These are phyloP conservation scores for Cnemophilus loriae DNA, from an alignment of 2,113 vertebrate genomes.

Conservation along the genomic window DNA sequence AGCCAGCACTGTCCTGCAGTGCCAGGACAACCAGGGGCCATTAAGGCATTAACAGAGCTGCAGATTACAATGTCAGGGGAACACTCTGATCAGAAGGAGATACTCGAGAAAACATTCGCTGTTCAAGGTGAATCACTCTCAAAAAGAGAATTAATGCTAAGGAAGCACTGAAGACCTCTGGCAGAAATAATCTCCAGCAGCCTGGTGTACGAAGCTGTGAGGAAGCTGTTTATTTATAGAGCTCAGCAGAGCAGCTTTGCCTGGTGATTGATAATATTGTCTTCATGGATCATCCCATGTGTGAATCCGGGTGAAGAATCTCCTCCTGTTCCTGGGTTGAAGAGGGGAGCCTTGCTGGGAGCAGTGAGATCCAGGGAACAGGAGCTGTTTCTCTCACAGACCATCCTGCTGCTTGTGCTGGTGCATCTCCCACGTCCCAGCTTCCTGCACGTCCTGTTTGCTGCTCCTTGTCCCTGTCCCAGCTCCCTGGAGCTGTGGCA, in stretches of 20 bases:
- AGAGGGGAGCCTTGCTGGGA: background rate
- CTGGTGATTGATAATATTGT: background rate
- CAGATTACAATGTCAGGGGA: background rate
- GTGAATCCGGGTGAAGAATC: background rate
- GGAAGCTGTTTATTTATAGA: background rate
- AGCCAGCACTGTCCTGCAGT: background rate
- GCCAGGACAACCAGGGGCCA: background rate
- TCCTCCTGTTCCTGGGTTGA: background rate
- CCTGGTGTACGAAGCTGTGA: background rate
- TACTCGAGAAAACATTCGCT: background rate
- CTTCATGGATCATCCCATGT: background rate
- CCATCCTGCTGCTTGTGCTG: background rate
- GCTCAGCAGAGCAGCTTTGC: background rate
- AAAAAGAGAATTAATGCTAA: background rate
- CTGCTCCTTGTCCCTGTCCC: background rate
- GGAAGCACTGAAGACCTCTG: background rate
- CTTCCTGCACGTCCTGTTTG: rapidly evolving
- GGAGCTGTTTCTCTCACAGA: background rate
- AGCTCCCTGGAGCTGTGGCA: background rate
- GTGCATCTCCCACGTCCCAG: background rate
- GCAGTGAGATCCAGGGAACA: background rate
- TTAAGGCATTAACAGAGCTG: constrained; percentile 25
- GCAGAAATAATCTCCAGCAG: background rate
- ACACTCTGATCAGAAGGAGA: background rate
- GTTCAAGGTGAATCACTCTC: constrained; percentile 19